Base-by-base conservation (phyloP, 2,797 vertebrate species). In the Epinephelus coioides region DNA sequence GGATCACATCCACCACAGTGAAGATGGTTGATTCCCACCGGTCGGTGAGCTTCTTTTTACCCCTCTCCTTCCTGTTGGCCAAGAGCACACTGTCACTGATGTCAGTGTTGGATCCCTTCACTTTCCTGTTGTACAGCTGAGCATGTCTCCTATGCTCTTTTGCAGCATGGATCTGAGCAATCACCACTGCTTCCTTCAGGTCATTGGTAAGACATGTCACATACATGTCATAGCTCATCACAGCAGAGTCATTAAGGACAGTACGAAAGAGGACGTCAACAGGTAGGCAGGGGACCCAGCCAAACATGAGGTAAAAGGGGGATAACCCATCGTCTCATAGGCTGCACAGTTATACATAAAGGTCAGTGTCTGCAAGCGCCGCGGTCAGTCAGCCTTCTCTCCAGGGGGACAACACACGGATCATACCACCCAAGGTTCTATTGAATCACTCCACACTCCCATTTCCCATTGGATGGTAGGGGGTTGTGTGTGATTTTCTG, bases 21-120 rank as follows among this genome's bases (percentile, higher is more conserved):
- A 81, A 83, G 7, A 85, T 25, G 1, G 75, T 78, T 2, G 82
- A 83, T 23, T 87, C 72, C 83, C 83, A 83, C 1, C 19, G 0
- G n/a, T 86, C 78, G 3, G 76, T 75, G 9, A 67, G 53, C 17
- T 85, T 88, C n/a, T 25, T 76, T 12, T 83, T 79, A 0, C 82
- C 84, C 1, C 72, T 79, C 3, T 84, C 76, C 2, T 30, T 72
- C 23, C 62, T 82, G 56, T 88, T 88, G 4, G 75, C 62, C 0
- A 88, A 8, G 2, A 86, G 21, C 5, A 86, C 74, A 2, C 73
- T 44, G 60, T 79, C 73, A 34, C 76, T 75, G 0, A 69, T 14
- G 0, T 15, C 15, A 18, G 66, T 71, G 18, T 3, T 9, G 1
- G 71, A 10, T 1, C 86, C 88, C 53, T 75, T 85, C 2, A 78